A percentile compares a stretch with the other conserved stretches of the same genome.
phyloP scores from a whole-genome alignment of 2,797 vertebrate genomes.

The Trichosurus vulpecula region DNA sequence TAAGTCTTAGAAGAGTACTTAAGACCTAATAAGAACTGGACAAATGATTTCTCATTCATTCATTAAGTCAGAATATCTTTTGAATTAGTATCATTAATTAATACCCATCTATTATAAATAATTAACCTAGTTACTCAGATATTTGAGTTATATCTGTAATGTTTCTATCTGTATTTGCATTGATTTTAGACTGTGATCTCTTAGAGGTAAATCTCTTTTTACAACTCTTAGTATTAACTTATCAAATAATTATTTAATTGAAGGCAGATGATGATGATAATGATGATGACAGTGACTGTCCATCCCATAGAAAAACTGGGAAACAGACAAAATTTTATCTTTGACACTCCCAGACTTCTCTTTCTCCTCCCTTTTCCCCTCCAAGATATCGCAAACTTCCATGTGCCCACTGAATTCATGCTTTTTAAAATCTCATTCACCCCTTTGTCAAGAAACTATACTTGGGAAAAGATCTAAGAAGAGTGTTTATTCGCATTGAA shows the following conservation, averaged over 20 bases:
- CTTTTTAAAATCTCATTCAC: not conserved
- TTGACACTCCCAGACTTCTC: not conserved
- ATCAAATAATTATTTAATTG: not conserved
- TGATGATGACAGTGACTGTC: not conserved
- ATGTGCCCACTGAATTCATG: not conserved
- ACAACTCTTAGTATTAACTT: not conserved
- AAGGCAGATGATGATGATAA: not conserved
- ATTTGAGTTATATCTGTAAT: constrained; percentile 9
- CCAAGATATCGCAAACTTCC: not conserved
- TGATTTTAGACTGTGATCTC: constrained; percentile 4
- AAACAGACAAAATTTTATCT: not conserved
- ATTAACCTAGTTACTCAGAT: not conserved
- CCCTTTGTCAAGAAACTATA: not conserved
- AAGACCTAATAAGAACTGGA: not conserved
- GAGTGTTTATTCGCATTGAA: not conserved
- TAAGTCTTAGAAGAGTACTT: not conserved
- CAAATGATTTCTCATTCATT: not conserved
- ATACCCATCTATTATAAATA: not conserved
- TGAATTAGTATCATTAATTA: not conserved
- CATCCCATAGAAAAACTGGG: not conserved
- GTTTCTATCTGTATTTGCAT: not conserved
- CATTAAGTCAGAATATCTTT: constrained; percentile 22
- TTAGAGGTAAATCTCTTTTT: not conserved
- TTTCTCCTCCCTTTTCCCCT: not conserved
- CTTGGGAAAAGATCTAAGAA: not conserved